These are phyloP conservation scores for Lepus townsendii DNA, from an alignment of 2,797 vertebrate species.

Conservation along the genomic window DNA sequence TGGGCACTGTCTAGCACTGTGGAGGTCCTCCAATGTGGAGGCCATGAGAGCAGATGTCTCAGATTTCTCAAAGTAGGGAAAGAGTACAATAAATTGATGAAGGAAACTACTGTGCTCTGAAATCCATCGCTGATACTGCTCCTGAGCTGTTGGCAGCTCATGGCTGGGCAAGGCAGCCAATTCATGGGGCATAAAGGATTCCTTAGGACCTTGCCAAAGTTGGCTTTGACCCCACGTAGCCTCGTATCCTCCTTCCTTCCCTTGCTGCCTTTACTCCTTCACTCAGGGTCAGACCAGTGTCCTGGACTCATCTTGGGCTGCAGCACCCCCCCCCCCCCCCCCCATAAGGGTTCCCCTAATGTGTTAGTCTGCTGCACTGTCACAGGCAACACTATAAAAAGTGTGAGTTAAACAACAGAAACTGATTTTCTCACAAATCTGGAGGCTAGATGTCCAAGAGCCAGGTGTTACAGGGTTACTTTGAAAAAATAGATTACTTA, in stretches of 20 bases:
- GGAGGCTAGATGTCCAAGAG: not conserved
- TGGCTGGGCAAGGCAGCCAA: not conserved
- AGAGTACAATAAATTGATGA: not conserved
- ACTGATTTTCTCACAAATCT: not conserved
- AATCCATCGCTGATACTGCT: not conserved
- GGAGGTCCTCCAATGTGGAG: not conserved
- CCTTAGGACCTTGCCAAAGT: not conserved
- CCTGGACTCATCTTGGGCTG: not conserved
- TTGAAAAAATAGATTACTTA: no score
- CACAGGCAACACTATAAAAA: not conserved
- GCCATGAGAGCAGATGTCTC: not conserved
- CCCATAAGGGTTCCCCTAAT: not conserved
- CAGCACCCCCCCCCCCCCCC: not conserved
- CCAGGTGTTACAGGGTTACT: not conserved
- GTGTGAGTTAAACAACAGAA: not conserved
- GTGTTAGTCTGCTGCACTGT: not conserved
- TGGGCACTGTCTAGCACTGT: not conserved
- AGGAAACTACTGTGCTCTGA: not conserved
- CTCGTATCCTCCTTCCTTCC: fast-evolving
- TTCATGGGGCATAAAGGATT: not conserved
- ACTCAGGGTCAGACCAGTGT: not conserved
- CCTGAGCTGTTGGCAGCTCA: not conserved
- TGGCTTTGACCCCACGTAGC: not conserved
- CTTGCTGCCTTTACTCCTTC: not conserved
- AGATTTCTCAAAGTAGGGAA: not conserved